A percentile compares a stretch with the other conserved stretches of the same genome.
Evolutionary conservation across 1,140 invertebrate genomes (phyloP).

Genomic region (Drosophila kurseongensis): DNA sequence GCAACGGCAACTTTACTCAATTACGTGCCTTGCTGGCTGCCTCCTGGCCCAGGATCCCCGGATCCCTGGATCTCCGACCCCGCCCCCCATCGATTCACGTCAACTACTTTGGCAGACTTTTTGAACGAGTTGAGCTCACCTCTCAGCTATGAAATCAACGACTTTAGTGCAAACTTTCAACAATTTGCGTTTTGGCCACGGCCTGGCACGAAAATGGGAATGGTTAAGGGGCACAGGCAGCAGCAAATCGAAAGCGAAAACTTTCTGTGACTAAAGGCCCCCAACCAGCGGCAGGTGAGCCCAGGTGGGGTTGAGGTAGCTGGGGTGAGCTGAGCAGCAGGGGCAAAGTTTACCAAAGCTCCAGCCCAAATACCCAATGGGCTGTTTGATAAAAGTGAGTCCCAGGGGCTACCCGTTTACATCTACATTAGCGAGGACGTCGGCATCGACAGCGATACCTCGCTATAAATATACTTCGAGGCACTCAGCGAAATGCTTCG

Average conservation of each 20-base stretch:
- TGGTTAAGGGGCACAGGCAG: constrained; percentile 22
- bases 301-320: constrained; percentile 26
- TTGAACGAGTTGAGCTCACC: constrained; percentile 82
- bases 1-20: constrained; percentile 77
- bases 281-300: constrained; percentile 13
- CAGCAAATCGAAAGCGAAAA: constrained; percentile 79
- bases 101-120: constrained; percentile 82
- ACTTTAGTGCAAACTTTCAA: constrained; percentile 83
- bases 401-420: constrained; percentile 64
- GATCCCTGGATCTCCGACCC: not conserved
- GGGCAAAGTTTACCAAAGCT: constrained; percentile 78
- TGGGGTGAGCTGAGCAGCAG: constrained; percentile 16
- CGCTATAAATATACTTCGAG: constrained; percentile 43
- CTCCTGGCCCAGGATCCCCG: constrained; percentile 33
- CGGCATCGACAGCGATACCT: constrained; percentile 39
- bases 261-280: constrained; percentile 74
- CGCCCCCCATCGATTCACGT: constrained; percentile 59
- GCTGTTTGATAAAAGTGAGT: constrained; percentile 79
- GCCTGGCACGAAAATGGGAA: constrained; percentile 61
- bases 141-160: constrained; percentile 82
- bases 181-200: constrained; percentile 83
- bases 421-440: constrained; percentile 75
- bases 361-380: constrained; percentile 78
- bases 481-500: constrained; percentile 1
- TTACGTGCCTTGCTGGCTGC: constrained; percentile 62